Percentiles rank a stretch among this genome's conserved stretches.
phyloP scores from a whole-genome alignment of 2,797 vertebrate species.

The Enteromius fasciolatus region DNA sequence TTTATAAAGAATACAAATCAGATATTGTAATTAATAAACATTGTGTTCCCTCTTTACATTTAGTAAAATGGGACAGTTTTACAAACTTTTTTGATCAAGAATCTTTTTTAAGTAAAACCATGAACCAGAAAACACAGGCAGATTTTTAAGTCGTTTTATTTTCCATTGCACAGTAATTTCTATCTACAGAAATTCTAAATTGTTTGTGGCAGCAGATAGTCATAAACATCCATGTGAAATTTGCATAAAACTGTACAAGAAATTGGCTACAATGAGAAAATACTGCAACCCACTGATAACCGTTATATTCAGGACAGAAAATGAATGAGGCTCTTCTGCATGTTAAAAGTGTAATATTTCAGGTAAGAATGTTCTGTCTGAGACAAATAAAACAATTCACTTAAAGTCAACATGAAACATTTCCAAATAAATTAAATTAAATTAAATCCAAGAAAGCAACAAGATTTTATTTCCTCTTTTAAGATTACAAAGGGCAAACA shows the following conservation, averaged over 20 bases:
- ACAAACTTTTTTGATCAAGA: neutral
- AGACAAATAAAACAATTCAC: constrained; percentile 65
- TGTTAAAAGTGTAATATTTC: constrained; percentile 64
- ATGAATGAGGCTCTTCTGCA: constrained; percentile 74
- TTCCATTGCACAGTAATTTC: constrained; percentile 84
- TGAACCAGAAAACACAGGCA: constrained; percentile 47
- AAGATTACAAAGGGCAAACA: constrained; percentile 63
- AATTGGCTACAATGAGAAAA: constrained; percentile 82
- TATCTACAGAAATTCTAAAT: constrained; percentile 86
- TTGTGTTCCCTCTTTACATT: neutral
- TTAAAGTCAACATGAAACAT: constrained; percentile 60
- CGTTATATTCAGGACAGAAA: constrained; percentile 77
- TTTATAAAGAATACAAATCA: neutral
- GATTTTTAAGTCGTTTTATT: constrained; percentile 76
- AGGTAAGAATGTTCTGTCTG: constrained; percentile 56
- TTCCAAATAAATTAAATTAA: constrained; percentile 27
- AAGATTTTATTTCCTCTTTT: constrained; percentile 45
- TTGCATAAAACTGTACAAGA: constrained; percentile 82
- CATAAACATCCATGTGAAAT: constrained; percentile 85
- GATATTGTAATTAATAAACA: neutral
- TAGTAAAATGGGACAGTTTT: neutral
- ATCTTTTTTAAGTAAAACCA: constrained; percentile 8
- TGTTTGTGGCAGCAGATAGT: constrained; percentile 83
- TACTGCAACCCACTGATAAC: constrained; percentile 80
- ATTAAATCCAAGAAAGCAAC: constrained; percentile 46